These are phyloP conservation scores for Sphyrna mokarran DNA, from an alignment of 2,113 vertebrate genomes.

Conservation along the genomic window DNA sequence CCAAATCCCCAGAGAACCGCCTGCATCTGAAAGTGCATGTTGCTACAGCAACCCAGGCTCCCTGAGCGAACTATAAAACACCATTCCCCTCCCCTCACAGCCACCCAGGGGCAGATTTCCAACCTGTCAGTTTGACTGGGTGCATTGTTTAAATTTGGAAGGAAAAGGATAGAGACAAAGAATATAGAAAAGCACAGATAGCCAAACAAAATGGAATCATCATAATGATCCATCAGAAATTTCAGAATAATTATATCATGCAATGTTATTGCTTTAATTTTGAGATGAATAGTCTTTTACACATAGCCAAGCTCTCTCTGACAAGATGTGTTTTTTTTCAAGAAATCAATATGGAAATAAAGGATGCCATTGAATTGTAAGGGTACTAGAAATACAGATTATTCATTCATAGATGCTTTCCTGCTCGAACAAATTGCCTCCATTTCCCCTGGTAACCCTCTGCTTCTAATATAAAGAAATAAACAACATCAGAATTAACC, in stretches of 20 bases:
- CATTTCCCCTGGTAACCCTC: background rate
- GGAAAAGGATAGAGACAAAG: background rate
- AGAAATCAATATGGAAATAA: background rate
- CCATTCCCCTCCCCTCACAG: background rate
- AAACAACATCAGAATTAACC: slow-evolving; percentile 28
- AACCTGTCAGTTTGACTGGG: background rate
- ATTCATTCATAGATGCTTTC: slow-evolving; percentile 15
- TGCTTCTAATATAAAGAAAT: background rate
- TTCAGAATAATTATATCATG: background rate
- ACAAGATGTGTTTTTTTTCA: background rate
- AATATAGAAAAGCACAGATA: background rate
- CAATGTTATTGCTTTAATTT: background rate
- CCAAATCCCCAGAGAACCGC: background rate
- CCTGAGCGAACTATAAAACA: background rate
- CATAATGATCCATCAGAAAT: background rate
- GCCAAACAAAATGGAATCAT: background rate
- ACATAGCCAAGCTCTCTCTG: background rate
- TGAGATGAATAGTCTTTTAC: background rate
- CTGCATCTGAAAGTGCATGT: background rate
- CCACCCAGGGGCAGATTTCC: background rate
- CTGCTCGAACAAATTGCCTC: background rate
- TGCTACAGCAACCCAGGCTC: background rate
- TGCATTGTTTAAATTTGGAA: background rate
- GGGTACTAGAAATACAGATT: background rate
- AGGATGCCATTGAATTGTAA: background rate